Evolutionary conservation across 2,888 invertebrate species (phyloP).

Genomic region (Meiosimyza platycephala): DNA sequence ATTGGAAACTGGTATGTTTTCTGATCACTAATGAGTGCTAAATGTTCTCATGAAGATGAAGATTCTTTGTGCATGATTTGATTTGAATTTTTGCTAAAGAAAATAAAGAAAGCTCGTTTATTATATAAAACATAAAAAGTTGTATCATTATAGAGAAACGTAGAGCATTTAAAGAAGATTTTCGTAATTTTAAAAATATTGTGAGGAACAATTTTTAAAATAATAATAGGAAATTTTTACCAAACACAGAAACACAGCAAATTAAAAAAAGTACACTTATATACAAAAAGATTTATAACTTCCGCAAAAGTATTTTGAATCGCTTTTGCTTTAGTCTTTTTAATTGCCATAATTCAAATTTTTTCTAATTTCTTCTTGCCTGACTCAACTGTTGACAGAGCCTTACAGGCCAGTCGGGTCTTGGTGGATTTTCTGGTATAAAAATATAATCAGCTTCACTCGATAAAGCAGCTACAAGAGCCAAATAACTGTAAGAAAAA

Average conservation of each 20-base stretch:
- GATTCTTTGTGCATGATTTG: too few relatives aligned
- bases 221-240: conserved; percentile 30
- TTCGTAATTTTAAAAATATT: not conserved
- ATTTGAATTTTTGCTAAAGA: too few relatives aligned
- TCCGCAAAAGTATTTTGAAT: not conserved
- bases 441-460: conserved; percentile 89
- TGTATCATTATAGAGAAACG: too few relatives aligned
- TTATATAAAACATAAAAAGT: too few relatives aligned
- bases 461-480: conserved; percentile 84
- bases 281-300: conserved; percentile 31
- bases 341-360: conserved; percentile 24
- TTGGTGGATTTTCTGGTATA: conserved; percentile 89
- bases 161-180: not conserved
- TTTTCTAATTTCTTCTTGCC: conserved; percentile 66
- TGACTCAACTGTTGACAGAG: conserved; percentile 81
- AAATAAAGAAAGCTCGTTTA: too few relatives aligned
- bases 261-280: conserved; percentile 36
- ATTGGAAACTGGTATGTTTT: too few relatives aligned
- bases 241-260: too few relatives aligned
- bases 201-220: not conserved
- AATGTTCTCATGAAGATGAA: too few relatives aligned
- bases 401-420: conserved; percentile 78
- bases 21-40: too few relatives aligned
- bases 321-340: conserved; percentile 12
- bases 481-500: conserved; percentile 78